phyloP scores from a whole-genome alignment of 1,140 invertebrate genomes.

The Rhynchophorus ferrugineus region DNA sequence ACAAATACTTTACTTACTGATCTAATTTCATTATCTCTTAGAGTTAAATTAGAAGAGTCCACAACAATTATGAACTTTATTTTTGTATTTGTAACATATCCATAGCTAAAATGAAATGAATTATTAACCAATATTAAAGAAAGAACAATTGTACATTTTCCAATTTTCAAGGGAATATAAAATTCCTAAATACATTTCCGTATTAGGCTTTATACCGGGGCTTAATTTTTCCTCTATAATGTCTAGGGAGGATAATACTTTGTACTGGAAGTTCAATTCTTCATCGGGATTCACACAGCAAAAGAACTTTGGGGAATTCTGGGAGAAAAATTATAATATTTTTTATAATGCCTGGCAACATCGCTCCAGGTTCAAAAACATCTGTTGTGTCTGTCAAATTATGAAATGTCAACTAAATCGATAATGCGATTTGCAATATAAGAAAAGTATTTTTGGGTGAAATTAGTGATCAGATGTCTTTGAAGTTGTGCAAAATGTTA shows the following conservation, averaged over 20 bases:
- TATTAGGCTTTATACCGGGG: slow-evolving; percentile 52
- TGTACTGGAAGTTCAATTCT: slow-evolving; percentile 85
- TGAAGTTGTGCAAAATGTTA: background rate
- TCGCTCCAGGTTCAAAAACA: background rate
- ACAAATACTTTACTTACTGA: slow-evolving; percentile 53
- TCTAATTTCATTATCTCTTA: slow-evolving; percentile 91
- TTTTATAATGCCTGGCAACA: too few relatives aligned
- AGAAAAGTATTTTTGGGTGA: too few relatives aligned
- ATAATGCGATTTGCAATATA: background rate
- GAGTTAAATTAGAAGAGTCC: slow-evolving; percentile 78
- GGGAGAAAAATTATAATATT: slow-evolving; percentile 34
- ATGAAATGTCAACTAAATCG: background rate
- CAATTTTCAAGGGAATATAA: slow-evolving; percentile 94
- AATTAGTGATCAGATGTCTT: background rate
- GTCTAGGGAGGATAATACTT: slow-evolving; percentile 88
- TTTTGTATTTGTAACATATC: slow-evolving; percentile 95
- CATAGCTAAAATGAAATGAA: slow-evolving; percentile 63
- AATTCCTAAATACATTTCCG: slow-evolving; percentile 84
- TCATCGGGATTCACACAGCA: slow-evolving; percentile 61
- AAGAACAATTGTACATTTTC: slow-evolving; percentile 67
- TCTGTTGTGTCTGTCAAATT: background rate
- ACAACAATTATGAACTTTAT: slow-evolving; percentile 92
- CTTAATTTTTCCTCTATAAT: slow-evolving; percentile 88
- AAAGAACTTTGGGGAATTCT: slow-evolving; percentile 90
- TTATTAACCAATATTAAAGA: slow-evolving; percentile 1